These are phyloP conservation scores for Morelia viridis DNA, from an alignment of 2,797 vertebrate genomes.

Conservation along the genomic window DNA sequence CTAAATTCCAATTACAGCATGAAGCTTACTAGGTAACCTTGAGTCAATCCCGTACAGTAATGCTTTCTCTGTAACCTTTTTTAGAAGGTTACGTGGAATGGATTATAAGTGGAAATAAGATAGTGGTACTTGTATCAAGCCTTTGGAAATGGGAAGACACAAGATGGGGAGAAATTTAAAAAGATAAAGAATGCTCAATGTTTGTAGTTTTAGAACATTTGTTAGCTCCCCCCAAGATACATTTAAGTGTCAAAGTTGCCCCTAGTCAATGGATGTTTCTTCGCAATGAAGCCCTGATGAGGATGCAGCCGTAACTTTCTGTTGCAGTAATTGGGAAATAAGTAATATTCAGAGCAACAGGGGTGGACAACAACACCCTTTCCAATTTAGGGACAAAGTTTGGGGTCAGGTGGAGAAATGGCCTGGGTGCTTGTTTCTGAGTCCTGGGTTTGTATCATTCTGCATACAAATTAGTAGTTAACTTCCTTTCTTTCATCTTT, in stretches of 20 bases:
- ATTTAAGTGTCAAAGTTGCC: neutral
- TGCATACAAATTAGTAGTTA: neutral
- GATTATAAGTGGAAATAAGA: neutral
- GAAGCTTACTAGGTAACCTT: neutral
- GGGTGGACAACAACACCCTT: neutral
- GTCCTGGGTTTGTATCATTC: neutral
- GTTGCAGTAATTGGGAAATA: neutral
- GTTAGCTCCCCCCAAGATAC: no score
- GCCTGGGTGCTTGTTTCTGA: neutral
- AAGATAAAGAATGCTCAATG: neutral
- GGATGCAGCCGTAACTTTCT: neutral
- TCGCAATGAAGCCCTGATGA: neutral
- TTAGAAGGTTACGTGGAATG: neutral
- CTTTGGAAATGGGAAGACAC: neutral
- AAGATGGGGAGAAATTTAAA: neutral
- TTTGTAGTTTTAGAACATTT: neutral
- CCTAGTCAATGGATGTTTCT: neutral
- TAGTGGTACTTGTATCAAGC: neutral
- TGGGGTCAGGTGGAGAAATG: neutral
- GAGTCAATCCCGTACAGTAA: neutral
- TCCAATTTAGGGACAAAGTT: neutral
- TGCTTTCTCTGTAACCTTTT: neutral
- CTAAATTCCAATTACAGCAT: neutral
- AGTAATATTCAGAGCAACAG: neutral
- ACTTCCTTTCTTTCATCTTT: neutral